A percentile compares a stretch with the other conserved stretches of the same genome.
Evolutionary conservation across 1,140 invertebrate species (phyloP).

Genomic region (Calliphora vicina): DNA sequence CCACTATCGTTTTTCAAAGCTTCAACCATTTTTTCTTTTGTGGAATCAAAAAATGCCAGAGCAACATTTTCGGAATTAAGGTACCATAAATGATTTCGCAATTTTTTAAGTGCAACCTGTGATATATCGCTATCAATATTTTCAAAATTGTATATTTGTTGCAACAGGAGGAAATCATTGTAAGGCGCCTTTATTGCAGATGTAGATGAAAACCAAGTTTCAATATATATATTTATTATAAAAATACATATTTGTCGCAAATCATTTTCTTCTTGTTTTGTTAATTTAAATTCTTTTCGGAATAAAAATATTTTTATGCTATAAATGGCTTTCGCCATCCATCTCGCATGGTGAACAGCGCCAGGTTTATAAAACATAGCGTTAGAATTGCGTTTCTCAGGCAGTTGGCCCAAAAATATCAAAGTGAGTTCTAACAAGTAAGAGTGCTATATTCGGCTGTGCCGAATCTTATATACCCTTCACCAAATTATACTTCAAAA

Average conservation of each 20-base stretch:
- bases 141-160: neutral
- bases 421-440: constrained; percentile 4
- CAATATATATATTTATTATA: neutral
- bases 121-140: neutral
- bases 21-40: neutral
- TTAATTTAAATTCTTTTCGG: neutral
- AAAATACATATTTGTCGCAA: neutral
- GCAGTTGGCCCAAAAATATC: neutral
- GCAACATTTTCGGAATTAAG: neutral
- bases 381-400: no score
- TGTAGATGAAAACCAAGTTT: neutral
- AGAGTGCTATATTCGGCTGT: no score
- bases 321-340: neutral
- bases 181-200: neutral
- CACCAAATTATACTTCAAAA: no score
- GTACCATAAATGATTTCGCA: neutral
- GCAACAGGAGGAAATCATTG: neutral
- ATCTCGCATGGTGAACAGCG: constrained; percentile 10
- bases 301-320: neutral
- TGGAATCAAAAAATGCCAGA: neutral
- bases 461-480: no score
- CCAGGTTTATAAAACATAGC: neutral
- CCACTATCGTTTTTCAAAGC: neutral
- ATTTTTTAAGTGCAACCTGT: neutral
- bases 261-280: neutral